Evolutionary conservation across 1,140 invertebrate genomes (phyloP).

Genomic region (Saxidomus purpurata): DNA sequence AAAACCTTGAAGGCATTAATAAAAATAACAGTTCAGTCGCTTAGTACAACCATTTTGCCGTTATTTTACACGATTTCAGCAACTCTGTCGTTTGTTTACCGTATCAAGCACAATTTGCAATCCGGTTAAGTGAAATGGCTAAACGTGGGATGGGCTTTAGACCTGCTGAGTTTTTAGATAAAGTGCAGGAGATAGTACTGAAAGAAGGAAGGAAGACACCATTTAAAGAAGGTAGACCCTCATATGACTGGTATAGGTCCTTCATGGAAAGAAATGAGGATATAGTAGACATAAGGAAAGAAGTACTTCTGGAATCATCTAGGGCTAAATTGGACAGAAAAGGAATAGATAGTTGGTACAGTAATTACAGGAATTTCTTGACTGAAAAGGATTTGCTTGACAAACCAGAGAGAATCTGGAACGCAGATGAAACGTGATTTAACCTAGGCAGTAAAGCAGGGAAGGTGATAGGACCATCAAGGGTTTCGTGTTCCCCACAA

Average conservation of each 20-base stretch:
- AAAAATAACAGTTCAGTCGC: too few relatives aligned
- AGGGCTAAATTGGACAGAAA: slow-evolving; percentile 15
- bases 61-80: too few relatives aligned
- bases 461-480: too few relatives aligned
- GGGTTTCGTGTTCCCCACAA: not conserved
- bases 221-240: slow-evolving; percentile 2
- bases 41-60: too few relatives aligned
- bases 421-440: slow-evolving; percentile 55
- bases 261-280: slow-evolving; percentile 50
- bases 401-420: slow-evolving; percentile 39
- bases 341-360: slow-evolving; percentile 38
- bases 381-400: slow-evolving; percentile 41
- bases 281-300: slow-evolving; percentile 17
- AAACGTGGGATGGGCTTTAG: not conserved
- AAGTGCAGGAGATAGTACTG: slow-evolving; percentile 1
- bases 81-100: too few relatives aligned
- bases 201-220: slow-evolving; percentile 27
- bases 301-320: slow-evolving; percentile 37
- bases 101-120: too few relatives aligned
- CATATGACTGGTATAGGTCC: slow-evolving; percentile 23
- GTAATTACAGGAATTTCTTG: too few relatives aligned
- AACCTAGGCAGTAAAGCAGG: slow-evolving; percentile 36
- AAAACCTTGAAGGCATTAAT: too few relatives aligned
- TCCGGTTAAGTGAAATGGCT: too few relatives aligned
- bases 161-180: slow-evolving; percentile 14